Percentiles rank a stretch among this genome's conserved stretches.
Evolutionary conservation across 2,113 vertebrate genomes (phyloP).

Genomic region (Phalacrocorax carbo): DNA sequence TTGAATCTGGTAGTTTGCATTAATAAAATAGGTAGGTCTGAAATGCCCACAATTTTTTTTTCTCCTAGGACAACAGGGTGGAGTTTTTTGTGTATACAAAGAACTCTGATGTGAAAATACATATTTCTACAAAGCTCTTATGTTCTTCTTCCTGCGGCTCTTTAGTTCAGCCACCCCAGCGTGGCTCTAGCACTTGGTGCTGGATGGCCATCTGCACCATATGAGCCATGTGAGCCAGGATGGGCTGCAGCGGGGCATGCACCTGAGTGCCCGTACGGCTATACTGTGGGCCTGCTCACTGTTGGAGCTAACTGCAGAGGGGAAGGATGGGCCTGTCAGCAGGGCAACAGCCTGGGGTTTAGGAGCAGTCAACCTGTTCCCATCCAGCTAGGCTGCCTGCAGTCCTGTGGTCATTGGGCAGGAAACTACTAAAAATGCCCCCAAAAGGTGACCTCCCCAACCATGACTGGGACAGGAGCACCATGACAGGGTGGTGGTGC

Average conservation of each 20-base stretch:
- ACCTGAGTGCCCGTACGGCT: rapidly evolving
- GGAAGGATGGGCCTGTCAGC: not conserved
- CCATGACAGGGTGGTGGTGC: not conserved
- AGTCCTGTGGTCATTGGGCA: not conserved
- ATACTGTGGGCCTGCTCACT: not conserved
- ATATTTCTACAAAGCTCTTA: not conserved
- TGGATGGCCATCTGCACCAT: not conserved
- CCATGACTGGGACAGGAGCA: rapidly evolving
- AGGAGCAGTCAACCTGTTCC: not conserved
- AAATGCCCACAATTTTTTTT: slow-evolving; percentile 30
- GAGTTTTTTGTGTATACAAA: not conserved
- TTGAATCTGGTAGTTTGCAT: not conserved
- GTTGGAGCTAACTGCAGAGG: not conserved
- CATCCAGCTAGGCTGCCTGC: not conserved
- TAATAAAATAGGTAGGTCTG: slow-evolving; percentile 12
- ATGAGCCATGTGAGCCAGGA: rapidly evolving
- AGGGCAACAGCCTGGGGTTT: not conserved
- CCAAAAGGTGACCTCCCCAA: not conserved
- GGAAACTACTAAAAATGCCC: not conserved
- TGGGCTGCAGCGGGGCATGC: not conserved
- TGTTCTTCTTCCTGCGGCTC: not conserved
- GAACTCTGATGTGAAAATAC: slow-evolving; percentile 13
- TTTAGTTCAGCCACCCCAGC: not conserved
- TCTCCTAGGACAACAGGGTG: not conserved
- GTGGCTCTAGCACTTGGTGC: rapidly evolving